Conservation (phyloP, 2,888 invertebrate genomes). For the Lepidocyrtinus sp. region DNA sequence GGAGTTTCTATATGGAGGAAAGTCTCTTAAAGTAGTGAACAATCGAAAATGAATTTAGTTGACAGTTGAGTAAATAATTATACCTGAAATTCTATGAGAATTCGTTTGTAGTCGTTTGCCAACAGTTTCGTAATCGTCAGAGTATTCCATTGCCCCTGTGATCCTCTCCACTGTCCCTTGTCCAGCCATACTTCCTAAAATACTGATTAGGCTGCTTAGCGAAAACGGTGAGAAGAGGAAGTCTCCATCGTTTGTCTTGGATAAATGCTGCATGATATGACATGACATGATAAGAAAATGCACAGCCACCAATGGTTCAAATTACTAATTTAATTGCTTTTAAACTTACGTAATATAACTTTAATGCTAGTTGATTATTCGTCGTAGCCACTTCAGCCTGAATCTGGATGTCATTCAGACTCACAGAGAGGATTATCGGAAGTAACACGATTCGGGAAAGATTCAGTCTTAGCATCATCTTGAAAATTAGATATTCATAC, state of each 20-base stretch:
- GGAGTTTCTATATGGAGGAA: constrained; percentile 17
- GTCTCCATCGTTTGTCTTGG: constrained; percentile 54
- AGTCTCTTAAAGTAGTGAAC: too few relatives aligned
- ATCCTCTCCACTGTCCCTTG: constrained; percentile 46
- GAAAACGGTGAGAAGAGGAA: constrained; percentile 64
- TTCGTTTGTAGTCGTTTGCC: constrained; percentile 51
- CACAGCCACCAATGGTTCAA: neutral
- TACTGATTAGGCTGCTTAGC: constrained; percentile 52
- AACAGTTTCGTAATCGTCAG: constrained; percentile 34
- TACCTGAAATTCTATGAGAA: constrained; percentile 51
- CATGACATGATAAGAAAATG: neutral
- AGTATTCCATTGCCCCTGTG: constrained; percentile 46
- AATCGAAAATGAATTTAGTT: too few relatives aligned
- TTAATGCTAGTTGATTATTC: constrained; percentile 54
- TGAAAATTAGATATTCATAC: too few relatives aligned
- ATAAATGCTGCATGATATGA: constrained; percentile 30
- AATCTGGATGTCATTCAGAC: constrained; percentile 17
- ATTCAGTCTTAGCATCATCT: too few relatives aligned
- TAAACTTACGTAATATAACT: constrained; percentile 54
- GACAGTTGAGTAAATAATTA: neutral
- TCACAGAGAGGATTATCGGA: too few relatives aligned
- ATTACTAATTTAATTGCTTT: too few relatives aligned
- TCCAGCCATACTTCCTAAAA: constrained; percentile 51
- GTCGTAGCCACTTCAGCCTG: constrained; percentile 52
- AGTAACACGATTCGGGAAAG: too few relatives aligned